Conservation (phyloP, 2,888 invertebrate species). For the Harpagoxenus sublaevis region DNA sequence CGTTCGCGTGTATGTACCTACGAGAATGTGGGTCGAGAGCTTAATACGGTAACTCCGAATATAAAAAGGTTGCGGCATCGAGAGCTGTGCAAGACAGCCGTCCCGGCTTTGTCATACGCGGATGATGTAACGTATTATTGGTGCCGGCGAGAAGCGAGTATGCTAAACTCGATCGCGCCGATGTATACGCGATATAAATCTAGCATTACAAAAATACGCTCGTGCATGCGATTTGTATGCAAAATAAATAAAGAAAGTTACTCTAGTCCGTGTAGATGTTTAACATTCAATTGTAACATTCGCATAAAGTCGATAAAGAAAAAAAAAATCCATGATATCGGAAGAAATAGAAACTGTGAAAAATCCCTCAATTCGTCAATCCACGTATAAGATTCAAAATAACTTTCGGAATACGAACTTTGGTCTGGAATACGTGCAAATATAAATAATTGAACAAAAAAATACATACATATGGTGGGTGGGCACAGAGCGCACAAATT, state of each 20-base stretch:
- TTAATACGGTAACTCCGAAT: slow-evolving; percentile 46
- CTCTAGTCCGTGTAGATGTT: neutral
- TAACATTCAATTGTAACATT: neutral
- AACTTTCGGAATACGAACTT: neutral
- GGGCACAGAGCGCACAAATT: neutral
- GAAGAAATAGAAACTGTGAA: neutral
- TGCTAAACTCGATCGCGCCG: neutral
- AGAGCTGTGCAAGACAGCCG: slow-evolving; percentile 9
- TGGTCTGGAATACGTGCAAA: neutral
- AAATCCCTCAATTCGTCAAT: neutral
- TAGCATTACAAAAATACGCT: neutral
- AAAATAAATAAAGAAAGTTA: neutral
- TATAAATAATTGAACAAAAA: neutral
- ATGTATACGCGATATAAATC: slow-evolving; percentile 17
- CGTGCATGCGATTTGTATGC: neutral
- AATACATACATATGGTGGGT: neutral
- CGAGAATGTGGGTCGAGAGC: slow-evolving; percentile 37
- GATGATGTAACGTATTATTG: slow-evolving; percentile 34
- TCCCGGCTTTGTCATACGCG: slow-evolving; percentile 15
- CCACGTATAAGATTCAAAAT: neutral
- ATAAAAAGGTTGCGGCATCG: slow-evolving; percentile 46
- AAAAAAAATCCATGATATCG: neutral
- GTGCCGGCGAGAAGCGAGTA: slow-evolving; percentile 18
- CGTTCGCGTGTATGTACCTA: slow-evolving; percentile 15
- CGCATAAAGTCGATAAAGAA: too few relatives aligned